Evolutionary conservation across 53 echinoderm and acorn worm genomes (phyloP), one percentile per base, ranked within the genome.

Genomic region (Zoroaster sp.): DNA sequence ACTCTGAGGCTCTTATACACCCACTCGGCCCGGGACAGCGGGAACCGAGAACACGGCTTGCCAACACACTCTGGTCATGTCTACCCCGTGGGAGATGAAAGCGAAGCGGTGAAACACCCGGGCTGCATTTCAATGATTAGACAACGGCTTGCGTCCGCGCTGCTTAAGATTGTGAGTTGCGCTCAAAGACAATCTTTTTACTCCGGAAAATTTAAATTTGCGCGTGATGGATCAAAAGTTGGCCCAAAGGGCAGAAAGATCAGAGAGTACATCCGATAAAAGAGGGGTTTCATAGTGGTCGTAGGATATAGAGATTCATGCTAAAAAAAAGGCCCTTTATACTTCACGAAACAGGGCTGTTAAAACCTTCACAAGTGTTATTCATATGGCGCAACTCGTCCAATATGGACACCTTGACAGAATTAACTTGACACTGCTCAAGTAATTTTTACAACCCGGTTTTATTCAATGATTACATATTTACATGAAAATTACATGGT

Each of bases 61-160:
- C 54, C 59, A 59, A 55, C 79, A 53, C 21, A 55, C 79, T 14
- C 79, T 59, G 54, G 79, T 59, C 59, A n/a, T 38, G 21, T 10
- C 63, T 30, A 55, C 79, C n/a, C 83, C 83, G 67, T 66, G 83
- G 83, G 83, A 83, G 81, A 81, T 66, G 66, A 40, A 20, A 79
- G 79, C 31, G 76, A 34, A 40, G 79, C 36, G 31, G 40, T 21
- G 21, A 55, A 14, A 55, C 35, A 45, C 35, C 63, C 39, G 79
- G 11, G 37, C 38, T 36, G 55, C 25, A 38, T 79, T 43, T 55
- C 36, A 79, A 51, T 38, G 70, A 35, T 35, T 36, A 9, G 25
- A 65, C 8, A 10, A 18, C 17, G 11, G 14, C 33, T 13, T 31
- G 20, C 17, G 45, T n/a, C 40, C 17, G 73, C 45, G 74, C 28